Percentiles rank a stretch among this genome's conserved stretches.
Evolutionary conservation across 2,797 vertebrate species (phyloP).

Genomic region (Channallabes apus): DNA sequence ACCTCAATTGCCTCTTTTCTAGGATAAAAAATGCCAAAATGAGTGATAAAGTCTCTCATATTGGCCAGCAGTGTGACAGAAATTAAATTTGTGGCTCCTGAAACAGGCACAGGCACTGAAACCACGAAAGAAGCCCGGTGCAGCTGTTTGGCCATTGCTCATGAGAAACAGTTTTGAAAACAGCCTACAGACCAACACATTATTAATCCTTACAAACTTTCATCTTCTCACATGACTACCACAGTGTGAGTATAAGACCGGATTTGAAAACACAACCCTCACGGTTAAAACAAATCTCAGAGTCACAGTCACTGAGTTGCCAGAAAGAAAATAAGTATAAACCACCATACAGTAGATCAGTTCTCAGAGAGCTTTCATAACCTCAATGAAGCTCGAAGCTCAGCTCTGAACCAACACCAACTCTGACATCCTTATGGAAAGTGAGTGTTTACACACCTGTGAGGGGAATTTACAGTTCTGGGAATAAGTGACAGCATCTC

Average conservation of each 20-base stretch:
- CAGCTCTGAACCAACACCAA: constrained; percentile 30
- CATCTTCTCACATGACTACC: constrained; percentile 43
- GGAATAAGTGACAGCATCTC: constrained; percentile 50
- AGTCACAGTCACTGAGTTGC: background rate
- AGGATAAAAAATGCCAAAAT: background rate
- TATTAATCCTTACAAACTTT: constrained; percentile 46
- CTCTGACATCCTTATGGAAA: constrained; percentile 44
- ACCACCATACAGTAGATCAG: constrained; percentile 18
- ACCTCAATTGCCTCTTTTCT: constrained; percentile 1
- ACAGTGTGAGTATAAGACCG: constrained; percentile 21
- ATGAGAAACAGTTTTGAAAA: constrained; percentile 40
- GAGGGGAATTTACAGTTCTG: constrained; percentile 49
- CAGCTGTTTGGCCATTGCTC: constrained; percentile 39
- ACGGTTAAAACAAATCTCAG: background rate
- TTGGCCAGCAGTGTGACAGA: constrained; percentile 22
- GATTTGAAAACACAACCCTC: constrained; percentile 13
- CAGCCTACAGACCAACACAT: constrained; percentile 40
- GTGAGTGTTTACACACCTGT: constrained; percentile 58
- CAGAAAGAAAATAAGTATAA: constrained; percentile 1
- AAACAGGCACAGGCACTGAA: constrained; percentile 23
- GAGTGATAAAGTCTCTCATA: constrained; percentile 18
- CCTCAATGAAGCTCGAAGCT: constrained; percentile 12
- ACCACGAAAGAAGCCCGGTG: constrained; percentile 32
- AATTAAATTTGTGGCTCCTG: constrained; percentile 35
- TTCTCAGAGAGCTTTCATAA: constrained; percentile 15